Base-by-base conservation (phyloP, 92 coral and sea anemone species). In the Phenganax marumi region DNA sequence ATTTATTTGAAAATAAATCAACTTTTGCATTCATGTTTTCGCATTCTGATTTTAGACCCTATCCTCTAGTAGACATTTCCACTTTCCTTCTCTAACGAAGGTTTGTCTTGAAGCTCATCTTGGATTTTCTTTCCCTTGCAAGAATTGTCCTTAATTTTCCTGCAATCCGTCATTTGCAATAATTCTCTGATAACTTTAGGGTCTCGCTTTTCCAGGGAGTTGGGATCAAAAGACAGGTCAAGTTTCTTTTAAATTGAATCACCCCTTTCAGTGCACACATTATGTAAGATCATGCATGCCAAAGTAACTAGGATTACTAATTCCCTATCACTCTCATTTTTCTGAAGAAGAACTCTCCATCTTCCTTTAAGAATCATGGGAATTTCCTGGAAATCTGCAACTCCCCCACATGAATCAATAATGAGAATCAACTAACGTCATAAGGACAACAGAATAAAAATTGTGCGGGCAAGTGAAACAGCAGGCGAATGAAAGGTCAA, bases 41-140 rank as follows among this genome's bases (percentile, higher is more conserved):
- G 57, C 10, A 33, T 71, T 89, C 84, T 33, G 43, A 33, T 33
- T 33, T 33, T 33, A 33, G 43, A 33, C 43, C 43, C 43, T 5
- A 33, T 33, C 43, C 43, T 33, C 43, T 33, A 89, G 65, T 75
- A 89, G 83, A 89, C 90, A 47, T 76, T 83, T 78, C 85, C 85
- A 71, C 85, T 86, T 86, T 86, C 80, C 54, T 84, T 89, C 82
- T 89, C 92, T 68, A 86, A 69, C 90, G 90, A 87, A 73, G 76
- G 70, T 75, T 89, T 89, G 70, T 89, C 85, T 79, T 90, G 86
- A 51, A 83, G 84, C 43, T 78, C 87, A 89, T 86, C 80, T 86
- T 87, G 82, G 85, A 86, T 64, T 79, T 72, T 82, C 76, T 25
- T 71, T 82, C 85, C 88, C 75, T 81, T 87, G 58, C 63, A 69